Base-by-base conservation (phyloP, 2,888 invertebrate species). In the Lepidocyrtinus sp. region DNA sequence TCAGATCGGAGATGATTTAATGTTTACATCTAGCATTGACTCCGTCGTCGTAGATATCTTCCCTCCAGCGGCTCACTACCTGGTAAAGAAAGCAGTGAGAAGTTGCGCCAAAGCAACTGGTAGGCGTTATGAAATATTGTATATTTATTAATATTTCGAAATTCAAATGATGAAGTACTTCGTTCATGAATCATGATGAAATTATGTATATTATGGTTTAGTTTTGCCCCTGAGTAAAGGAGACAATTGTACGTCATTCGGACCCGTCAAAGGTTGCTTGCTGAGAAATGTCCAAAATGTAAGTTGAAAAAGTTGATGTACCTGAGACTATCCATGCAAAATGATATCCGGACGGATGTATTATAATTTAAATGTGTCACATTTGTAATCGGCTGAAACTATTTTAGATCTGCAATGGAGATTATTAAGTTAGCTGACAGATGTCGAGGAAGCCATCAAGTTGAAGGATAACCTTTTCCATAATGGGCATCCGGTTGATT, bases 231-330 rank as follows among this genome's bases (percentile, higher is more conserved):
- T 78, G 15, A 78, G 78, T 27, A 67, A n/a, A 36, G 25, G 67
- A 15, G 72, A 78, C 36, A 78, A 78, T 15, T 78, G 78, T n/a
- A 67, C 78, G 1, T 78, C 78, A n/a, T 78, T 62, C 62, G 78
- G 67, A 1, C 45, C 65, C n/a, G 59, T 78, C 15, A 78, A 78
- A 72, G 67, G 72, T 0, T 78, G 78, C 24, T 67, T 78, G 15
- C 27, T 78, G 27, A 67, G 62, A 62, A 36, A 26, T 12, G 72
- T 78, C 0, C 71, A 78, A 15, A 78, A 67, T 24, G 78, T 78
- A 72, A 71, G 71, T 55, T 22, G n/a, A 61, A 22, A 63, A 24
- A n/a, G n/a, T n/a, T n/a, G n/a, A n/a, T n/a, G n/a, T n/a, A n/a
- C n/a, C n/a, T n/a, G n/a, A n/a, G n/a, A n/a, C n/a, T n/a, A n/a